These are phyloP conservation scores for Synanthedon myopaeformis DNA, from an alignment of 2,888 invertebrate species.

Conservation along the genomic window DNA sequence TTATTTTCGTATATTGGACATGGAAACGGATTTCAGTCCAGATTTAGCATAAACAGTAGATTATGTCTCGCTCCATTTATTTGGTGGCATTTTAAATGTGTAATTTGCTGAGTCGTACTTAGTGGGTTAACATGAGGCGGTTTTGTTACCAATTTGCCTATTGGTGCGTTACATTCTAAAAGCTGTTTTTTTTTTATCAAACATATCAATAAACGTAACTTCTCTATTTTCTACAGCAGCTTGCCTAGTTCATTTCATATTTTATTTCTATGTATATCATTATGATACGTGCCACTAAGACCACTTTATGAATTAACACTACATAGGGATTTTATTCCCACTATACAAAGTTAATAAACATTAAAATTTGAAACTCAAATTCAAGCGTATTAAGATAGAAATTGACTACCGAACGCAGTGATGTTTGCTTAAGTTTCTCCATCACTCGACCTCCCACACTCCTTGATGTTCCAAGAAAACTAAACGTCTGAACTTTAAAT, in stretches of 20 bases:
- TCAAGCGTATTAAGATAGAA: not conserved
- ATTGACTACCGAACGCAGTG: conserved; percentile 5
- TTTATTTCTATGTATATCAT: too few relatives aligned
- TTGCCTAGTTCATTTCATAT: too few relatives aligned
- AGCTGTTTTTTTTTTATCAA: not conserved
- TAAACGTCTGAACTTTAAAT: too few relatives aligned
- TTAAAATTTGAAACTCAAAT: too few relatives aligned
- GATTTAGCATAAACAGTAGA: not conserved
- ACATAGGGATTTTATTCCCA: too few relatives aligned
- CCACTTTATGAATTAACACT: too few relatives aligned
- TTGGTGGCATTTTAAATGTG: not conserved
- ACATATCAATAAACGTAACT: too few relatives aligned
- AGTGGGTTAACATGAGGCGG: not conserved
- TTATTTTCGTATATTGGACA: not conserved
- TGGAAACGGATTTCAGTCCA: not conserved
- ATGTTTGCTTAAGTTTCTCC: conserved; percentile 53
- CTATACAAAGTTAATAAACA: too few relatives aligned
- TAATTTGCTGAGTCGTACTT: not conserved
- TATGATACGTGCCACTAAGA: too few relatives aligned
- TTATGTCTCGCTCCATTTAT: not conserved
- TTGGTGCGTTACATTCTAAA: not conserved
- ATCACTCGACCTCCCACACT: conserved; percentile 41
- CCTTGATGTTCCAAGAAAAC: not conserved
- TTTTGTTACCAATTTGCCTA: not conserved
- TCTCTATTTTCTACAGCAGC: too few relatives aligned